These are phyloP conservation scores for Plestiodon gilberti DNA, from an alignment of 2,113 vertebrate genomes.

Conservation along the genomic window DNA sequence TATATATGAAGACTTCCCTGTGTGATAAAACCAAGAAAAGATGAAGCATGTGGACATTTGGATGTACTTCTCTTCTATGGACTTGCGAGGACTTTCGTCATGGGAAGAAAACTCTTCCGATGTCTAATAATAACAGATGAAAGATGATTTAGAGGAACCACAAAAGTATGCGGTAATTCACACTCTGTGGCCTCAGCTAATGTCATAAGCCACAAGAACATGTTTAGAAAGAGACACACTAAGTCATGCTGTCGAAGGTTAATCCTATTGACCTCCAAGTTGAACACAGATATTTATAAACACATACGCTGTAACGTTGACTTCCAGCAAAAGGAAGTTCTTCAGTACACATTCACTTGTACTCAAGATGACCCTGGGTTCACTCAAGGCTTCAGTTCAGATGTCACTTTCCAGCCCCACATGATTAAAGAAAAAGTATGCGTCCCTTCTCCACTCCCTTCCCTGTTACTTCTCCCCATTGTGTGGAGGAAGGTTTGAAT, in stretches of 20 bases:
- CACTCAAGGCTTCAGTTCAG: background rate
- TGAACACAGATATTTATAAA: background rate
- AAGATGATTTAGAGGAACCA: background rate
- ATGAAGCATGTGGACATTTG: background rate
- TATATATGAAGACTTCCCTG: rapidly evolving
- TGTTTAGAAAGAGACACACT: background rate
- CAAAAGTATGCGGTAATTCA: background rate
- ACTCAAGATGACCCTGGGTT: background rate
- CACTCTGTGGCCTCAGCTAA: background rate
- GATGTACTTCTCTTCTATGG: background rate
- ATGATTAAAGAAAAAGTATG: no score
- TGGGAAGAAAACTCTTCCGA: rapidly evolving
- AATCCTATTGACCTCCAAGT: background rate
- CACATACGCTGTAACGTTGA: background rate
- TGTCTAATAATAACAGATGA: background rate
- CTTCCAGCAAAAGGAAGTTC: background rate
- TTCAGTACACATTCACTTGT: background rate
- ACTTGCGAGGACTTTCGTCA: background rate
- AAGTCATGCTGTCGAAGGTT: background rate
- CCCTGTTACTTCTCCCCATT: no score
- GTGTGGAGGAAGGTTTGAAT: no score
- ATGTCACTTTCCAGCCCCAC: no score
- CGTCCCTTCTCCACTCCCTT: no score
- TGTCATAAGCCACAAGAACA: background rate
- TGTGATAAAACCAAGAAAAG: rapidly evolving